A percentile compares a stretch with the other conserved stretches of the same genome.
phyloP scores from a whole-genome alignment of 2,113 vertebrate species.

The Colinus virginianus region DNA sequence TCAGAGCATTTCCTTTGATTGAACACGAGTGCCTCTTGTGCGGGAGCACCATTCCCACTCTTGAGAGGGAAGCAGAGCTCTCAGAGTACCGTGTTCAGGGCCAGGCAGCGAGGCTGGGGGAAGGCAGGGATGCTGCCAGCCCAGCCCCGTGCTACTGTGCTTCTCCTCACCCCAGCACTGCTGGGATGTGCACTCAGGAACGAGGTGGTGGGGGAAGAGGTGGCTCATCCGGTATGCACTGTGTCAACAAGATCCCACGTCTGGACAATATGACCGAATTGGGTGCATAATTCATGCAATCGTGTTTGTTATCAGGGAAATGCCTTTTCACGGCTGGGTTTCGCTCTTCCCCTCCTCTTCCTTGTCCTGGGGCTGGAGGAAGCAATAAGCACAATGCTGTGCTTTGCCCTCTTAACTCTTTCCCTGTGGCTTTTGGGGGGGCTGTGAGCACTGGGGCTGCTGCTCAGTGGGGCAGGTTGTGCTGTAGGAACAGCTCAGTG shows the following conservation, averaged over 20 bases:
- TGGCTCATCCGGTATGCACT: slow-evolving; percentile 8
- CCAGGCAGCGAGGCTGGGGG: background rate
- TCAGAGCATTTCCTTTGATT: background rate
- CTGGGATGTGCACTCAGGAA: background rate
- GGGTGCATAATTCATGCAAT: slow-evolving; percentile 43
- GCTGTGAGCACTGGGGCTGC: background rate
- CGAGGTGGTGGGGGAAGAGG: background rate
- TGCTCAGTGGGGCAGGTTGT: too few species aligned
- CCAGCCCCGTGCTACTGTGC: background rate
- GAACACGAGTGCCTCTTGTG: fast-evolving
- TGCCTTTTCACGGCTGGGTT: slow-evolving; percentile 69
- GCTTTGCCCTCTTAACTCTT: slow-evolving; percentile 61
- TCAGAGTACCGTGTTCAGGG: too few species aligned
- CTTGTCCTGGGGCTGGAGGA: slow-evolving; percentile 64
- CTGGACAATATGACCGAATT: slow-evolving; percentile 18
- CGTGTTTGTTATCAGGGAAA: slow-evolving; percentile 77
- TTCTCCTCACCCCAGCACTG: background rate
- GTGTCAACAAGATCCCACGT: slow-evolving; percentile 52
- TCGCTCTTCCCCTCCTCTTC: slow-evolving; percentile 69
- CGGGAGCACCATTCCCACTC: background rate
- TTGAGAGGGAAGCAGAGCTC: background rate
- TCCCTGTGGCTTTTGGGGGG: slow-evolving; percentile 11
- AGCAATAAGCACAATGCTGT: slow-evolving; percentile 73
- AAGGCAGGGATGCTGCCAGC: background rate
- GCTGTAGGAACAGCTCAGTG: too few species aligned